phyloP scores from a whole-genome alignment of 2,888 invertebrate species.

The Mesorhabditis belari region DNA sequence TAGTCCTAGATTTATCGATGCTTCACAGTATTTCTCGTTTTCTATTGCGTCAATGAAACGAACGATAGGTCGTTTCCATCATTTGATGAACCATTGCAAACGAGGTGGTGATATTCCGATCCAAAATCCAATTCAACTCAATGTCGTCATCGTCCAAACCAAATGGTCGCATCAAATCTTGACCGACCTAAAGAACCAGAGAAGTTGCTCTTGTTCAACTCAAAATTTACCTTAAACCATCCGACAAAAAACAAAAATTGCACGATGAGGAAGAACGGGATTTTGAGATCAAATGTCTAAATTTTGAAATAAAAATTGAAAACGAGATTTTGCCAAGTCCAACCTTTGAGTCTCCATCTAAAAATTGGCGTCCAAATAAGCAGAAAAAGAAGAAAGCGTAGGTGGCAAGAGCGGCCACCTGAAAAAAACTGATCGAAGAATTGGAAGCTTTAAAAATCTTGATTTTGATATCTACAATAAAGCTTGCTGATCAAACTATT shows the following conservation, averaged over 20 bases:
- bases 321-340: not conserved
- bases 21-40: not conserved
- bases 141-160: constrained; percentile 38
- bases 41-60: constrained; percentile 1
- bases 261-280: constrained; percentile 34
- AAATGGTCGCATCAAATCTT: constrained; percentile 35
- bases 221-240: constrained; percentile 23
- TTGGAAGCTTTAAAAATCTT: too few relatives aligned
- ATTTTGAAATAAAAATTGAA: too few relatives aligned
- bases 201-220: constrained; percentile 36
- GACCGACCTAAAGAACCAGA: constrained; percentile 3
- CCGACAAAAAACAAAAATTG: constrained; percentile 40
- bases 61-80: constrained; percentile 19
- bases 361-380: constrained; percentile 53
- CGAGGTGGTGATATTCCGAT: constrained; percentile 28
- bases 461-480: too few relatives aligned
- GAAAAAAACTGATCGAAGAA: not conserved
- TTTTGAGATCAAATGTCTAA: constrained; percentile 25
- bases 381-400: constrained; percentile 55
- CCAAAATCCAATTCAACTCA: constrained; percentile 33
- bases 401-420: constrained; percentile 54
- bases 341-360: not conserved
- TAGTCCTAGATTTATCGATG: too few relatives aligned
- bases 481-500: not conserved
- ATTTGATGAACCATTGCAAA: constrained; percentile 31